These are phyloP conservation scores for Actenoides lindsayi DNA, from an alignment of 2,113 vertebrate species.

Conservation along the genomic window DNA sequence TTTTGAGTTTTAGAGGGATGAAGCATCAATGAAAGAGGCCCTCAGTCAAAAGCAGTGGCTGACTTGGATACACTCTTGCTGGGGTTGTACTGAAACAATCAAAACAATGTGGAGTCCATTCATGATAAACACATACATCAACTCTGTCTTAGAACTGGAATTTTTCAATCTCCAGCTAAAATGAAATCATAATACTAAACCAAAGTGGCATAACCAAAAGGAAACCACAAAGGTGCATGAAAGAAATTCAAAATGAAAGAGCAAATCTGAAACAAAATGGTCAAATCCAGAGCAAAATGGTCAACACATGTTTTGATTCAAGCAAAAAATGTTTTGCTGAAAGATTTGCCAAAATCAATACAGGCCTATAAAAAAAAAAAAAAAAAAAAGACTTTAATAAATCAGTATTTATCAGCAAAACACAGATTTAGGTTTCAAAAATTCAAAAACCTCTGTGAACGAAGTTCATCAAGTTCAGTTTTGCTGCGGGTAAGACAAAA, in stretches of 20 bases:
- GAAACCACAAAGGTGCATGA: not conserved
- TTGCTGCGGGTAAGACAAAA: not conserved
- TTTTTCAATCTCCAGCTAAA: not conserved
- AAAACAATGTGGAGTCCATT: not conserved
- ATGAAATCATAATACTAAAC: not conserved
- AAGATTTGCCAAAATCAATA: constrained; percentile 17
- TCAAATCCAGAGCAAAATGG: not conserved
- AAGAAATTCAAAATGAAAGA: not conserved
- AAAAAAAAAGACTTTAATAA: not conserved
- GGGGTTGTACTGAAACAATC: not conserved
- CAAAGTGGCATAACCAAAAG: not conserved
- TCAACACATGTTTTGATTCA: constrained; percentile 33
- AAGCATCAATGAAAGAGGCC: not conserved
- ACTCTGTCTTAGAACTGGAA: not conserved
- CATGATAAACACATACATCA: not conserved
- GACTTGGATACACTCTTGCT: not conserved
- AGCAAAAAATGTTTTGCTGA: constrained; percentile 1
- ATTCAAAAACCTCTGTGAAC: not conserved
- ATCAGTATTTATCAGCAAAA: not conserved
- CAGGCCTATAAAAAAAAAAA: not conserved
- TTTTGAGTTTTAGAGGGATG: not conserved
- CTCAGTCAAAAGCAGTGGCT: not conserved
- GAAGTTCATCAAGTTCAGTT: not conserved
- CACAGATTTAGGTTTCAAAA: not conserved
- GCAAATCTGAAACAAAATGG: not conserved